Percentiles rank a stretch among this genome's conserved stretches.
These are phyloP conservation scores for Recurvirostra avosetta DNA, from an alignment of 2,113 vertebrate genomes.

Conservation along the genomic window DNA sequence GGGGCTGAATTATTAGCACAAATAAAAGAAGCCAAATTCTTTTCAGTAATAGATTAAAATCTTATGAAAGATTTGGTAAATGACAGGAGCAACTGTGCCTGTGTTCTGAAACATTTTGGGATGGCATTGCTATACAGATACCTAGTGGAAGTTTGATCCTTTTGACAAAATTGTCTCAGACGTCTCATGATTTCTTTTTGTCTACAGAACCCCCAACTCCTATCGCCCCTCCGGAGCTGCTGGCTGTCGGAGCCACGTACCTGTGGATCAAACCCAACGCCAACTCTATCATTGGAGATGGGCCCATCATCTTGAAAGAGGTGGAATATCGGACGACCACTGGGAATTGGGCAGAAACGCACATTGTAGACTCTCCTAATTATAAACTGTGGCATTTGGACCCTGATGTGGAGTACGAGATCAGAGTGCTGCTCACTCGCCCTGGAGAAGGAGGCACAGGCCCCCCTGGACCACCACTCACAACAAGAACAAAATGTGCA, in stretches of 20 bases:
- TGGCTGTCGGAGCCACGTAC: constrained; percentile 94
- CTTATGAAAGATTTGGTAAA: background rate
- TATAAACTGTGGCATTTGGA: constrained; percentile 98
- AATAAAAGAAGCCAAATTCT: background rate
- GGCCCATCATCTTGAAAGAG: constrained; percentile 95
- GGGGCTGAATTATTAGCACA: background rate
- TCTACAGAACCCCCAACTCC: constrained; percentile 91
- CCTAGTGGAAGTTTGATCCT: background rate
- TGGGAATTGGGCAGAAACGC: constrained; percentile 93
- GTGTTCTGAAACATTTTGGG: background rate
- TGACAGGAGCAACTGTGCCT: background rate
- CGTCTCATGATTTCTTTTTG: background rate
- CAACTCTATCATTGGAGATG: constrained; percentile 97
- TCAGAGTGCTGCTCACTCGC: constrained; percentile 91
- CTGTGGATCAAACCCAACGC: constrained; percentile 98
- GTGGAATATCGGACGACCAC: constrained; percentile 94
- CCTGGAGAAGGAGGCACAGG: constrained; percentile 94
- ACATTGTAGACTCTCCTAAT: constrained; percentile 92
- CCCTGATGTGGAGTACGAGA: constrained; percentile 96
- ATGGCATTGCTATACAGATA: background rate
- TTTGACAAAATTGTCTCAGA: background rate
- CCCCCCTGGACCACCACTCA: constrained; percentile 89
- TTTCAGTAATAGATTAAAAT: background rate
- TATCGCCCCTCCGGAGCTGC: constrained; percentile 91
- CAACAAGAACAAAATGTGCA: constrained; percentile 96